These are phyloP conservation scores for Malacoctenus gilli DNA, from an alignment of 2,797 vertebrate genomes.

Conservation along the genomic window DNA sequence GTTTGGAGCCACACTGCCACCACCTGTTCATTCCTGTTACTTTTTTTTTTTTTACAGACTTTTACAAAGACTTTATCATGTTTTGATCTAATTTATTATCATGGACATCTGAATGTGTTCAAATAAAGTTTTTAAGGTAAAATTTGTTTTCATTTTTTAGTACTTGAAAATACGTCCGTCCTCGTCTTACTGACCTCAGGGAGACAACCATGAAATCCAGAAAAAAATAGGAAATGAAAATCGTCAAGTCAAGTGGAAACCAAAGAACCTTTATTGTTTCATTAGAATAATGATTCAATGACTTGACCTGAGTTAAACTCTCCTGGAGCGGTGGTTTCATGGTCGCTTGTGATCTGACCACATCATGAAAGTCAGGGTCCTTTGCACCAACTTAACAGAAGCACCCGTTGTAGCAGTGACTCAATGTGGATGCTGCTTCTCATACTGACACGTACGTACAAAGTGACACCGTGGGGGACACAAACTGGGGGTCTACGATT, in stretches of 20 bases:
- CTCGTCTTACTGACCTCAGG: too few relatives aligned
- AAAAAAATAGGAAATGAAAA: neutral
- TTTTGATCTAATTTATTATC: too few relatives aligned
- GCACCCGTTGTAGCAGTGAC: conserved; percentile 7
- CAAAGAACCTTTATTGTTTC: conserved; percentile 52
- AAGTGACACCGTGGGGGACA: too few relatives aligned
- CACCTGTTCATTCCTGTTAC: conserved; percentile 35
- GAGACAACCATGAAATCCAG: too few relatives aligned
- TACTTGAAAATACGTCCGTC: too few relatives aligned
- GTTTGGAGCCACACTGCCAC: conserved; percentile 49
- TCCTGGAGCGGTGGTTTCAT: conserved; percentile 15
- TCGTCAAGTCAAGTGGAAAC: conserved; percentile 22
- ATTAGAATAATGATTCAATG: conserved; percentile 9
- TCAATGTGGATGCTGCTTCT: too few relatives aligned
- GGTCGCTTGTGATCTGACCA: conserved; percentile 20
- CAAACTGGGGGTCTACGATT: too few relatives aligned
- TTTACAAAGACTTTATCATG: conserved; percentile 35
- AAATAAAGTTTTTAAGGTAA: conserved; percentile 64
- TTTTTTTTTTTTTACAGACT: conserved; percentile 37
- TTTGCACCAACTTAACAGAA: neutral
- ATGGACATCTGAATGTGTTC: conserved; percentile 8
- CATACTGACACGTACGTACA: too few relatives aligned
- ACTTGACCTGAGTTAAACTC: conserved; percentile 48
- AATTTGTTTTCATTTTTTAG: too few relatives aligned
- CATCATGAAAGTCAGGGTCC: neutral